Evolutionary conservation across 2,797 vertebrate genomes (phyloP).

Genomic region (Pachyuromys duprasi): DNA sequence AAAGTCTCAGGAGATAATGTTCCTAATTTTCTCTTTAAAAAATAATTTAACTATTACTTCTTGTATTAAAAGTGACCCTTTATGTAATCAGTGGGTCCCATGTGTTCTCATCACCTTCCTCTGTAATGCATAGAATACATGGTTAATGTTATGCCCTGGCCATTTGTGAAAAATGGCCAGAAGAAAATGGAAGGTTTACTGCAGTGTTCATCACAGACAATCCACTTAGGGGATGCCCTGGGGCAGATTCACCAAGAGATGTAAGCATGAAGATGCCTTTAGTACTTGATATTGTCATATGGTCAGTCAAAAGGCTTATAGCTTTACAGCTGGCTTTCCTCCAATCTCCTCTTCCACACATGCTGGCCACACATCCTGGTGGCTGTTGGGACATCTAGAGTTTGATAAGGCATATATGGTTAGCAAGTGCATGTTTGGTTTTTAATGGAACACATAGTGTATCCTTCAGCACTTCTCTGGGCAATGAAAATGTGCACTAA

Average conservation of each 20-base stretch:
- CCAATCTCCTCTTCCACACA: not conserved
- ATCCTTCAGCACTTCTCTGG: not conserved
- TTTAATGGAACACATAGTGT: not conserved
- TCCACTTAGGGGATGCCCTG: not conserved
- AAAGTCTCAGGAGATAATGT: not conserved
- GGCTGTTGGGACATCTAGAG: not conserved
- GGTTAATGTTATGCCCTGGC: not conserved
- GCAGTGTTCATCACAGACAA: not conserved
- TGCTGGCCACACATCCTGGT: not conserved
- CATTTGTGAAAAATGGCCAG: not conserved
- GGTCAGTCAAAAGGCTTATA: not conserved
- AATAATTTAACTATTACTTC: conserved; percentile 40
- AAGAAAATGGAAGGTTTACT: not conserved
- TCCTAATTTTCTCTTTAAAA: conserved; percentile 53
- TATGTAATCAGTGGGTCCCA: conserved; percentile 57
- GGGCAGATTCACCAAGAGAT: not conserved
- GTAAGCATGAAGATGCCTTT: not conserved
- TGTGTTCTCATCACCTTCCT: not conserved
- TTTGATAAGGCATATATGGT: not conserved
- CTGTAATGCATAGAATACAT: not conserved
- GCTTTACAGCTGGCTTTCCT: not conserved
- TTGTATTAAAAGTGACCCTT: conserved; percentile 51
- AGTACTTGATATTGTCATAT: not conserved
- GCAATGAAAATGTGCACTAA: not conserved
- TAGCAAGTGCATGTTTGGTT: not conserved